These are phyloP conservation scores for Chromis chromis DNA, from an alignment of 2,797 vertebrate species.

Conservation along the genomic window DNA sequence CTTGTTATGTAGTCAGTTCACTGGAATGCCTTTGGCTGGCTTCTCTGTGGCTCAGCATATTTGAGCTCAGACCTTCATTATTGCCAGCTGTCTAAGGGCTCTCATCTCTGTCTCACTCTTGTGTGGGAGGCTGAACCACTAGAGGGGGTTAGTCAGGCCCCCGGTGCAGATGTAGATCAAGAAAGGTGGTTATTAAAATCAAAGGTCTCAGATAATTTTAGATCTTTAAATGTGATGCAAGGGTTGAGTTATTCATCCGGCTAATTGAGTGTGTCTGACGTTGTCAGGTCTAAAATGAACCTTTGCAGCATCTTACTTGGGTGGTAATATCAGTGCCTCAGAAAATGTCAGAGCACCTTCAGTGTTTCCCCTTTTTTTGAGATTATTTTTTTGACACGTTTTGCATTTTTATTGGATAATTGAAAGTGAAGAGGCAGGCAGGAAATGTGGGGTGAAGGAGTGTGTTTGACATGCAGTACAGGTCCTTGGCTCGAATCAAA, in stretches of 20 bases:
- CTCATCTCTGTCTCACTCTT: constrained; percentile 47
- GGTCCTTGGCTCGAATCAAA: too few relatives aligned
- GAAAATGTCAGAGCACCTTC: neutral
- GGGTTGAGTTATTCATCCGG: neutral
- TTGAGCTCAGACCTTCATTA: constrained; percentile 80
- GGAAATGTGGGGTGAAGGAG: too few relatives aligned
- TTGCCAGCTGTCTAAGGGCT: constrained; percentile 79
- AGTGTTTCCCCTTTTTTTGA: neutral
- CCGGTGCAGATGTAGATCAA: constrained; percentile 7
- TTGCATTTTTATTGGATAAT: too few relatives aligned
- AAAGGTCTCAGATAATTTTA: constrained; percentile 23
- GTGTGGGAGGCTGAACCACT: constrained; percentile 56
- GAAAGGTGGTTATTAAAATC: constrained; percentile 34
- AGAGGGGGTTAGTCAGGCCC: constrained; percentile 58
- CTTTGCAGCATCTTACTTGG: neutral
- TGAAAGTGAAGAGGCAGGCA: too few relatives aligned
- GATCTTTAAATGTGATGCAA: constrained; percentile 2
- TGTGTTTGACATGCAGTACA: too few relatives aligned
- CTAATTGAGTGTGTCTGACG: neutral
- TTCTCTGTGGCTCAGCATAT: constrained; percentile 81
- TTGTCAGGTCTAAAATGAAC: neutral
- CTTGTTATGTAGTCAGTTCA: constrained; percentile 77
- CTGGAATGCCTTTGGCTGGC: constrained; percentile 78
- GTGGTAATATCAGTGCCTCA: neutral
- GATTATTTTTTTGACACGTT: too few relatives aligned